Conservation (phyloP, 2,113 vertebrate genomes). For the Sula dactylatra region DNA sequence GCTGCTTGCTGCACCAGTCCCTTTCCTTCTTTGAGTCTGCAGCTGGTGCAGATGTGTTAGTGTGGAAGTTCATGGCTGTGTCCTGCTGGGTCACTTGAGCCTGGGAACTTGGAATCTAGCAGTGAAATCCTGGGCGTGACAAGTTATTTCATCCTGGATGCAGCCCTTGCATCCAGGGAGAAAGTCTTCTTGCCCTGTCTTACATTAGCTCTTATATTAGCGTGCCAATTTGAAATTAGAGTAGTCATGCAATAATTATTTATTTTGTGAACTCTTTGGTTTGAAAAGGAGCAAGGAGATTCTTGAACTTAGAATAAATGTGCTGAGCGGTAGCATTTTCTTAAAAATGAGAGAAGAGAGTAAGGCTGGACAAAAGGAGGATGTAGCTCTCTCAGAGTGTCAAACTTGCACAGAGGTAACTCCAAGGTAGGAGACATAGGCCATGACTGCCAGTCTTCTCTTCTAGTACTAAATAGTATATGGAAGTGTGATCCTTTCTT, state of each 20-base stretch:
- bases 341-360: not conserved
- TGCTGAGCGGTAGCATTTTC: not conserved
- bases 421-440: not conserved
- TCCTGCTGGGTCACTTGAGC: not conserved
- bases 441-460: not conserved
- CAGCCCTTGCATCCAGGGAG: not conserved
- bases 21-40: not conserved
- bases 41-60: not conserved
- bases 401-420: not conserved
- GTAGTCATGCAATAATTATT: not conserved
- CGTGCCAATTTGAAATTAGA: not conserved
- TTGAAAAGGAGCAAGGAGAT: not conserved
- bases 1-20: rapidly evolving
- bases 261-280: not conserved
- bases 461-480: not conserved
- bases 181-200: not conserved
- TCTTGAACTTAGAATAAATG: not conserved
- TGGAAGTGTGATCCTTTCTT: not conserved
- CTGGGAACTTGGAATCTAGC: not conserved
- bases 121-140: not conserved
- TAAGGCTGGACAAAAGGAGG: not conserved
- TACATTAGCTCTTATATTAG: not conserved
- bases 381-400: not conserved
- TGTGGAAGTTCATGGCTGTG: not conserved
- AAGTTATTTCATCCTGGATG: not conserved